Evolutionary conservation across 2,113 vertebrate species (phyloP).

Genomic region (Lophotis ruficrista): DNA sequence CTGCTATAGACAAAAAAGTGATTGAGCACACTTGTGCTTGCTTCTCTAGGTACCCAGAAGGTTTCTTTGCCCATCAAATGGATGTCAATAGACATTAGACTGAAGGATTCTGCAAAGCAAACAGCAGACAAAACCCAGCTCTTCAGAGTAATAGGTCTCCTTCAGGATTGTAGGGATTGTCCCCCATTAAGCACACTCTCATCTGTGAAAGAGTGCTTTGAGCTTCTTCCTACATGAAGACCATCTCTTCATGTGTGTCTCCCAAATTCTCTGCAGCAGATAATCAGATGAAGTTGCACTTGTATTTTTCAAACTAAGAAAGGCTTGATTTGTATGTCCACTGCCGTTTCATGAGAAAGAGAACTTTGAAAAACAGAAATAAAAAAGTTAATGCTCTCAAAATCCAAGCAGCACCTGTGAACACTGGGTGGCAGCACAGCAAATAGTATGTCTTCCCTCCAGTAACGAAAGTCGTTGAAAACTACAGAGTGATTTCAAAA

Average conservation of each 20-base stretch:
- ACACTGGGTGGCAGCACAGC: conserved; percentile 73
- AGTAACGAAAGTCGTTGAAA: not conserved
- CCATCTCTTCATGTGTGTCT: not conserved
- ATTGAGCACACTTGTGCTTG: not conserved
- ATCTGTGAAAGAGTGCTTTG: not conserved
- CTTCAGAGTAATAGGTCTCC: not conserved
- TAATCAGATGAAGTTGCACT: not conserved
- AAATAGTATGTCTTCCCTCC: not conserved
- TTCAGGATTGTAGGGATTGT: not conserved
- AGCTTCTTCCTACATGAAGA: not conserved
- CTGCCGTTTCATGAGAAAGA: not conserved
- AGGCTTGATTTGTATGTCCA: not conserved
- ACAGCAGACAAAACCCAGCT: rapidly evolving
- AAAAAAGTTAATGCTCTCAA: not conserved
- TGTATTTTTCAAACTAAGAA: not conserved
- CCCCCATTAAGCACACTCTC: not conserved
- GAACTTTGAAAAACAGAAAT: not conserved
- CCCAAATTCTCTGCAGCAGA: not conserved
- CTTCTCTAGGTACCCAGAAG: not conserved
- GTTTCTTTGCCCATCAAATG: not conserved
- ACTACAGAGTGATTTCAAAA: not conserved
- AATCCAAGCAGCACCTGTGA: not conserved
- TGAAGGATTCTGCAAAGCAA: not conserved
- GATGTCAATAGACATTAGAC: not conserved
- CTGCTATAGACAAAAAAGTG: not conserved